phyloP scores from a whole-genome alignment of 2,797 vertebrate species.

The Lophius americanus region DNA sequence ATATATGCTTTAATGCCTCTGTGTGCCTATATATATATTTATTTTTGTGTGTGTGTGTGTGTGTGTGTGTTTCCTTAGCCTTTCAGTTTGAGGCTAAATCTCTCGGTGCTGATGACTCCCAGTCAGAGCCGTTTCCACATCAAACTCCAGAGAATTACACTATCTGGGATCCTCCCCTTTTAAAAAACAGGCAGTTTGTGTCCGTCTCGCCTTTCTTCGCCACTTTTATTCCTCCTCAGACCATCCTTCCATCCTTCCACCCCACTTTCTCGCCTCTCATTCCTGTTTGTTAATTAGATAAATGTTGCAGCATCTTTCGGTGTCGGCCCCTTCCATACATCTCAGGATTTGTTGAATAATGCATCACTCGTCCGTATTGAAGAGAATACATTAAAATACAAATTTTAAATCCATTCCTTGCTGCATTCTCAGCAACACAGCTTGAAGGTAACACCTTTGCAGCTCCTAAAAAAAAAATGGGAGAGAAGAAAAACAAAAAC shows the following conservation, averaged over 20 bases:
- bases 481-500: neutral
- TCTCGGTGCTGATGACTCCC: conserved; percentile 52
- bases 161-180: conserved; percentile 18
- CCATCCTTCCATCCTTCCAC: conserved; percentile 4
- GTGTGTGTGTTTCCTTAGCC: conserved; percentile 23
- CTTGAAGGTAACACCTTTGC: conserved; percentile 11
- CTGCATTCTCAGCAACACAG: conserved; percentile 45
- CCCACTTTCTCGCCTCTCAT: conserved; percentile 25
- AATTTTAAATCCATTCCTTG: conserved; percentile 45
- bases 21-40: neutral
- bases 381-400: conserved; percentile 69
- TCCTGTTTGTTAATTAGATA: conserved; percentile 68
- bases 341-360: conserved; percentile 72
- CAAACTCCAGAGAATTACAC: conserved; percentile 43
- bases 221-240: neutral
- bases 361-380: conserved; percentile 60
- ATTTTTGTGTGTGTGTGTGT: conserved; percentile 2
- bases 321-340: conserved; percentile 52
- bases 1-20: conserved; percentile 43
- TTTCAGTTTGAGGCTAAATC: conserved; percentile 52
- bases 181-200: conserved; percentile 9
- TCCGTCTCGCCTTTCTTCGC: conserved; percentile 1
- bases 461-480: conserved; percentile 14
- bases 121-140: conserved; percentile 45
- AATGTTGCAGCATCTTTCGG: conserved; percentile 56